Base-by-base conservation (phyloP, 2,888 invertebrate species). In the Amblyteles armatorius region DNA sequence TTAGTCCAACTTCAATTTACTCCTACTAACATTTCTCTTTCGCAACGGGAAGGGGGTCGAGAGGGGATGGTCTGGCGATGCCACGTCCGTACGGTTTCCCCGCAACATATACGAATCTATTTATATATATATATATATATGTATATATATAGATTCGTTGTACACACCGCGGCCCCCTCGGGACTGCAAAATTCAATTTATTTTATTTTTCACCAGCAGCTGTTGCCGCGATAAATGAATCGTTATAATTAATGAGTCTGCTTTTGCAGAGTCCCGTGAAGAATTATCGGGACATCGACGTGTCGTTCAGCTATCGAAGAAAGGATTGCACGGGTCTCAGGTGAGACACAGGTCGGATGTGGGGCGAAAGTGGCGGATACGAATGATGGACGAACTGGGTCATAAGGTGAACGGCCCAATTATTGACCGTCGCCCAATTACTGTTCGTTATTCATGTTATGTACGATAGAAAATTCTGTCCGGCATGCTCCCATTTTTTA, bases 1-100 rank as follows among this genome's bases (percentile, higher is more conserved):
- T 92, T 91, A 86, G 89, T 90, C 88, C 90, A 88, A 89, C 91
- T 91, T 91, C 91, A 91, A 92, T 92, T 92, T 91, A 90, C 91
- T 91, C 88, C 88, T 86, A 87, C 91, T 89, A 91, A 91, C 91
- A 88, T 91, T 91, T 91, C 92, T 91, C 90, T 89, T 89, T 89
- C 89, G 90, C 90, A 90, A 92, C 90, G 88, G 89, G 87, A 86
- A 48, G 44, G 44, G 44, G 44, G 16, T 19, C 11, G 40, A 40
- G 26, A 11, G 11, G 26, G 55, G 57, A 26, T 26, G 57, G 26
- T 57, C 57, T 63, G 63, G 5, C 16, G 29, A 29, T 29, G 63
- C n/a, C 63, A 57, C n/a, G 63, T 16, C 63, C n/a, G 33, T 63
- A 29, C 29, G 63, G 63, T 63, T 63, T 63, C 29, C 52, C 63